Evolutionary conservation across 2,888 invertebrate genomes (phyloP), one percentile per base, ranked within the genome.

Genomic region (Trissoscelio sp.): DNA sequence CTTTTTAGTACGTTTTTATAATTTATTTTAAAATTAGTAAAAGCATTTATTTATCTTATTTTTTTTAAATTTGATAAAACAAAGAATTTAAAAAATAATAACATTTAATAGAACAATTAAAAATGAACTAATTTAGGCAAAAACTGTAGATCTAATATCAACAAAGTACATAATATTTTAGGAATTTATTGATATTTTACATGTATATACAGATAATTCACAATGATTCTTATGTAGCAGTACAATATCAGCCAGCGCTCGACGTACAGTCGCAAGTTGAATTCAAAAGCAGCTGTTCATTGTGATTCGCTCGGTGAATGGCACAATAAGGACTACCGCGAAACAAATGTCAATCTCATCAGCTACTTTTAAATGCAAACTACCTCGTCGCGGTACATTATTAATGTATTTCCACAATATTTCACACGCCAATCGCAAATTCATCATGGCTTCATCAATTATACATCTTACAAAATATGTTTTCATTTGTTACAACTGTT

Each of bases 171-270:
- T 48, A 48, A 48, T 55, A 31, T 39, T 58, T n/a, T 20, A 39
- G 3, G 39, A 58, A 31, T 78, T 78, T 70, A 70, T 78, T 78
- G 18, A 12, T 77, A 77, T 69, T 78, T 55, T 78, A 70, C 78
- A 78, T 31, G 22, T 78, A 70, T 78, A 78, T 78, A 78, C 78
- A 78, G 64, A 78, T 3, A 69, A 55, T 69, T 77, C 69, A 77
- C 53, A 69, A 62, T 62, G 58, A 62, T 77, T 77, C 18, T 42
- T 48, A 77, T 70, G 22, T 58, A 78, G 64, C 22, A 70, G 55
- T 64, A 53, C 37, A 78, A 62, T 64, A 64, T 69, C 37, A 62
- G 51, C 62, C 67, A 60, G 20, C 24, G 58, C 31, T 69, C 20
- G 37, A 77, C 51, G 53, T 67, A 67, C 44, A 60, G 44, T 53